Evolutionary conservation across 2,113 vertebrate species (phyloP).

Genomic region (Eclectus roratus): DNA sequence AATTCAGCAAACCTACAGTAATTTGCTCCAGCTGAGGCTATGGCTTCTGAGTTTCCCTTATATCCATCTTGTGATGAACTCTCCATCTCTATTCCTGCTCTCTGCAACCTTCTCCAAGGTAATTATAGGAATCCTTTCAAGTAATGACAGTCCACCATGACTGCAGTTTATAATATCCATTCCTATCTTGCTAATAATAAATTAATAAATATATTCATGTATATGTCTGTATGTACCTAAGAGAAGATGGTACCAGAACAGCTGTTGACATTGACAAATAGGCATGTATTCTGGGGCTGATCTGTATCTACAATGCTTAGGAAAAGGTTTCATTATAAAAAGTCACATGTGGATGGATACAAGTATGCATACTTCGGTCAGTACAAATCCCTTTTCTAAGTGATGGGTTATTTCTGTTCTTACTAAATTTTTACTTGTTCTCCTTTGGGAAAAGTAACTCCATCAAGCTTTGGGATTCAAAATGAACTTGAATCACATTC

Average conservation of each 20-base stretch:
- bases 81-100: neutral
- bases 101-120: neutral
- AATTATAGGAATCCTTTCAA: neutral
- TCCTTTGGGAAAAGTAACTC: neutral
- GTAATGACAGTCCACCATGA: neutral
- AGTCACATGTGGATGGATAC: neutral
- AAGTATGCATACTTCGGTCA: neutral
- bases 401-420: neutral
- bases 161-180: neutral
- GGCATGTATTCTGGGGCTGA: neutral
- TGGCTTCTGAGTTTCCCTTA: neutral
- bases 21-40: neutral
- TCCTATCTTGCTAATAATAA: neutral
- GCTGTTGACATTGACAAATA: neutral
- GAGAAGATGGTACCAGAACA: neutral
- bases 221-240: neutral
- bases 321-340: neutral
- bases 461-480: neutral
- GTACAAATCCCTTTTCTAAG: neutral
- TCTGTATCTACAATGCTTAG: neutral
- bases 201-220: neutral
- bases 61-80: neutral
- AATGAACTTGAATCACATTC: neutral
- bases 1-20: neutral
- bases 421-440: neutral